Base-by-base conservation (phyloP, 2,888 invertebrate genomes). In the Macropis europaea region DNA sequence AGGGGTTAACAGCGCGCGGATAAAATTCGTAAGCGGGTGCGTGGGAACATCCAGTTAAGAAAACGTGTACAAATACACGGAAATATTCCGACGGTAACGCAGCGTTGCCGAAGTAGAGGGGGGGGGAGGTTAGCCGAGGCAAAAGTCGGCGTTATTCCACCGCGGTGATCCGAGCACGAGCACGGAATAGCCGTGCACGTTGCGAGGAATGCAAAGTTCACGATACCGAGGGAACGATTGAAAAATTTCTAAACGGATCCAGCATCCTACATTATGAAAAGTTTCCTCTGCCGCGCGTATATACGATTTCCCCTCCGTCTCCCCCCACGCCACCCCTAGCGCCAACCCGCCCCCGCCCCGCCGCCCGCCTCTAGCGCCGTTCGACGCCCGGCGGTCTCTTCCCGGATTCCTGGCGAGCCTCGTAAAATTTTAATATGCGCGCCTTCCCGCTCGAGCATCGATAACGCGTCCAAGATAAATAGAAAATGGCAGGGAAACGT, bases 391-490 rank as follows among this genome's bases (percentile, higher is more conserved):
- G 0, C 34, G 24, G 40, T 36, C 61, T 71, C 64, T 74, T 72
- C 59, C 61, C 40, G 67, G 52, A 80, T 80, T 79, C 77, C 62
- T 43, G 11, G 64, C 70, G 62, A 68, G 70, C 59, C 64, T 63
- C 60, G 62, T 67, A 48, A 67, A 75, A 60, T 67, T 75, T 81
- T 77, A 75, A 77, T 79, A 77, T 57, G 73, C 70, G 42, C 66
- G 53, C 6, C 42, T 28, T n/a, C 48, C 17, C 53, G 45, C 42
- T n/a, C 13, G 54, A 32, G 64, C 54, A 62, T 71, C 76, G 77
- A 68, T 66, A 59, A 70, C 62, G 68, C 53, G 63, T 32, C 32
- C 48, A 60, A 56, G 62, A 36, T 59, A 76, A 63, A 78, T 61
- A 71, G 63, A 68, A 73, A 67, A 64, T 47, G 22, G 42, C 45